Base-by-base conservation (phyloP, 2,888 invertebrate species). In the Siphonodentalium dalli region DNA sequence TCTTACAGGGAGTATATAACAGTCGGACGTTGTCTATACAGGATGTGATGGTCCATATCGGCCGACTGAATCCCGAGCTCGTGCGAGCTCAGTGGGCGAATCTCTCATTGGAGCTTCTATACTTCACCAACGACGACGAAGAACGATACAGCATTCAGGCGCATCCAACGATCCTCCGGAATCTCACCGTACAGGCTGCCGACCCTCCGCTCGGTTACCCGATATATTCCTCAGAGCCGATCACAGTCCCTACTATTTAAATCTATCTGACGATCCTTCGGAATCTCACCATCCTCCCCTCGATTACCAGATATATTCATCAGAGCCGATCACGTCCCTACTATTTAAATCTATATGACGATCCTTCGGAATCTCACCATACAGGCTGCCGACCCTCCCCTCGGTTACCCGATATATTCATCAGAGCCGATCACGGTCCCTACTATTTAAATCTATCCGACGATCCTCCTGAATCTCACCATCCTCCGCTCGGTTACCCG, bases 71-170 rank as follows among this genome's bases (percentile, higher is more conserved):
- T 48, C 62, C 71, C 1, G 81, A 82, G 64, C 74, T 74, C 9
- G 82, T 81, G 29, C 68, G 75, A 26, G 81, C 81, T 1, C 77
- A 84, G 66, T 84, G 84, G 84, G 78, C 82, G n/a, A 83, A 82
- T 58, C 75, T 84, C 26, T 79, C 76, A 49, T 68, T 82, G 31
- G 84, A 84, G 66, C 72, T 84, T 24, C 72, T 84, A 27, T 84
- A 84, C 67, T 71, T 84, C 63, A 84, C 84, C 40, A 84, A 84
- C 53, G 84, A 84, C 63, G 84, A 84, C 63, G 84, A 84, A 65
- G 84, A 84, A 61, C 69, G 84, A 34, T 84, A 83, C 74, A 82
- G 81, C 54, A 84, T 84, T 47, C 81, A 82, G 68, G 83, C 83
- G 29, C 82, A 83, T 54, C 76, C 81, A 1, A 71, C 75, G 26